Evolutionary conservation across 2,797 vertebrate genomes (phyloP).

Genomic region (Paramormyrops hopkinsi): DNA sequence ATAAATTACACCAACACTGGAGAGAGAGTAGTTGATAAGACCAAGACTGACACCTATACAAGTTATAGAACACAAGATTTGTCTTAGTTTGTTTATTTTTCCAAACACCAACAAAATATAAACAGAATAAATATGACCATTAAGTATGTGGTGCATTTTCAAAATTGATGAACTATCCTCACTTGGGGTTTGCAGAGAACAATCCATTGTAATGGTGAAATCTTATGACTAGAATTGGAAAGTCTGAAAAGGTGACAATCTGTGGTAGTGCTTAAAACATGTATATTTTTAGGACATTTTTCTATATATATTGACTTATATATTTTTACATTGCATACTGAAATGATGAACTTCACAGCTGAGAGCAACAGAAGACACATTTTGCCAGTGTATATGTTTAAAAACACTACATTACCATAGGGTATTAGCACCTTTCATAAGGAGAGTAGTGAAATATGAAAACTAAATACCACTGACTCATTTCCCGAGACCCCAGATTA

Average conservation of each 20-base stretch:
- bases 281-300: neutral
- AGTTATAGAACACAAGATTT: neutral
- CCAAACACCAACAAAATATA: neutral
- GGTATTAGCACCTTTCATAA: neutral
- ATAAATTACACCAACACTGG: neutral
- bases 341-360: too few species aligned
- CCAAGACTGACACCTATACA: neutral
- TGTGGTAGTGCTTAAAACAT: neutral
- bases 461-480: neutral
- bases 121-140: neutral
- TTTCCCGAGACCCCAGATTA: neutral
- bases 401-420: neutral
- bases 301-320: neutral
- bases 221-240: neutral
- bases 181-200: neutral
- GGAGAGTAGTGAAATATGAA: neutral
- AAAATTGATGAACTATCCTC: neutral
- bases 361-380: too few species aligned
- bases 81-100: neutral
- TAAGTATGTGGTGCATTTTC: neutral
- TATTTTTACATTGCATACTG: neutral
- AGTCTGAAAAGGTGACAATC: neutral
- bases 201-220: neutral
- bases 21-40: neutral
- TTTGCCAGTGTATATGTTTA: too few species aligned